Base-by-base conservation (phyloP, 2,888 invertebrate species). In the Aleiodes testaceus region DNA sequence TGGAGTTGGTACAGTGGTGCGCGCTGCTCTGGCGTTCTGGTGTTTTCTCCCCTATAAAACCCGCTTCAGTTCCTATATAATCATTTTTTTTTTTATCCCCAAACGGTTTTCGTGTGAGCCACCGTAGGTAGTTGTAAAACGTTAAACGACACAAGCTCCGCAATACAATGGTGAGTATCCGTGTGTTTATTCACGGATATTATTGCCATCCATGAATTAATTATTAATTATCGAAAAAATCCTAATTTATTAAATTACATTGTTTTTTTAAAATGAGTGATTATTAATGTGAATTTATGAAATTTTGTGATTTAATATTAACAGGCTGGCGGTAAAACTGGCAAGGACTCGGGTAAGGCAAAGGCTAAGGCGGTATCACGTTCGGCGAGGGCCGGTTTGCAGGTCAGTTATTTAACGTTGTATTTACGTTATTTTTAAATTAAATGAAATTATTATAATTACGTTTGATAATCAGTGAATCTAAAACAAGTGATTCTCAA, bases 251-350 rank as follows among this genome's bases (percentile, higher is more conserved):
- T 26, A 26, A 26, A 26, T 26, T 26, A n/a, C 5, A 2, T 26
- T 1, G 3, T 26, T 26, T 26, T 26, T 26, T 26, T 26, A n/a
- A n/a, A n/a, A n/a, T n/a, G n/a, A n/a, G n/a, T n/a, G n/a, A n/a
- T 26, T 26, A 2, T 2, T 5, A 26, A 6, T 49, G 14, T n/a
- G 5, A 53, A n/a, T 53, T 12, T 12, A 45, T 1, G 3, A 3
- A 3, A 14, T 3, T 12, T 14, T 65, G 66, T 2, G 4, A 5
- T 47, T 47, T 47, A 42, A 81, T 20, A 52, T 55, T 45, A 66
- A 55, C 91, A 96, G 99, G 98, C 99, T 92, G 99, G 99, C 89
- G 99, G 99, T 88, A 99, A 99, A 95, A 99, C 99, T 90, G 99
- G 99, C 87, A 99, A 99, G 92, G 99, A 99, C 92, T 98, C 98